phyloP scores from a whole-genome alignment of 2,113 vertebrate species.

The Morphnarchus princeps region DNA sequence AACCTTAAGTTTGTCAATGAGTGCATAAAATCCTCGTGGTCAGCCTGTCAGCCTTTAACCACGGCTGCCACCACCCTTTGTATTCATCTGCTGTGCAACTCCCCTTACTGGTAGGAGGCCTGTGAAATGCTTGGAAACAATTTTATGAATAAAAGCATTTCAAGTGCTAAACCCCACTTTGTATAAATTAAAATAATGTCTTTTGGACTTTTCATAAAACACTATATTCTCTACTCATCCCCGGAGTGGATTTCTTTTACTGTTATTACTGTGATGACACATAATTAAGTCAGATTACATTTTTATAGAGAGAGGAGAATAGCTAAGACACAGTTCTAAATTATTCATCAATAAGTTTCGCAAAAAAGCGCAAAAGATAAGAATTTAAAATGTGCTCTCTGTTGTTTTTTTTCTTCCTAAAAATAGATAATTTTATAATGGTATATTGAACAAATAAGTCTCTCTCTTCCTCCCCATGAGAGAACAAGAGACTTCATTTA shows the following conservation, averaged over 20 bases:
- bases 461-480: slow-evolving; percentile 40
- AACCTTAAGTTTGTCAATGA: slow-evolving; percentile 27
- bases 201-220: slow-evolving; percentile 67
- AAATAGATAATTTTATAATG: slow-evolving; percentile 67
- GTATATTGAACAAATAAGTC: slow-evolving; percentile 66
- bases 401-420: slow-evolving; percentile 36
- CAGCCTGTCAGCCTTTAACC: slow-evolving; percentile 43
- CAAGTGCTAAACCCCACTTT: not conserved
- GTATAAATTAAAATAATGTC: slow-evolving; percentile 61
- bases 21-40: slow-evolving; percentile 23
- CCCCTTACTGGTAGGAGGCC: slow-evolving; percentile 1
- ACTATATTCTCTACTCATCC: slow-evolving; percentile 38
- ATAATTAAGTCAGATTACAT: slow-evolving; percentile 75
- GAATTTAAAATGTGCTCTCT: slow-evolving; percentile 46
- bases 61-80: not conserved
- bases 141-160: slow-evolving; percentile 6
- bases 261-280: slow-evolving; percentile 60
- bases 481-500: slow-evolving; percentile 72
- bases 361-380: slow-evolving; percentile 35
- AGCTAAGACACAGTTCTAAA: slow-evolving; percentile 67
- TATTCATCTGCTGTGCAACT: not conserved
- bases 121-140: not conserved
- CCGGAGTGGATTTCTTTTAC: slow-evolving; percentile 63
- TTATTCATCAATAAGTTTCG: slow-evolving; percentile 72
- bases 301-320: slow-evolving; percentile 58